Conservation (phyloP, 1,140 invertebrate species). For the Hesperophylax magnus region DNA sequence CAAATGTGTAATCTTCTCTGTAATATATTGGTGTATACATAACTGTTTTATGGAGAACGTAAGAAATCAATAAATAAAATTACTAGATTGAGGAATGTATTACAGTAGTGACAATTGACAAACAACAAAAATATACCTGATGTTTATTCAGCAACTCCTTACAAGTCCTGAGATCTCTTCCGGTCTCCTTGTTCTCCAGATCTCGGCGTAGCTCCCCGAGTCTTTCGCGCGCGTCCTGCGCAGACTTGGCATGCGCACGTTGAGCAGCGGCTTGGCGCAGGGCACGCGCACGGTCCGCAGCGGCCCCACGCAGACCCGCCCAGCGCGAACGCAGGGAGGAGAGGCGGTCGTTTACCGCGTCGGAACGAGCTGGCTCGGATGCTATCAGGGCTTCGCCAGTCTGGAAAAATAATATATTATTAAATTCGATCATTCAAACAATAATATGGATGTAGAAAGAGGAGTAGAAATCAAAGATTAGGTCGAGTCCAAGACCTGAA, state of each 20-base stretch:
- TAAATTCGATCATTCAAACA: neutral
- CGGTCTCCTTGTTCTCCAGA: conserved; percentile 86
- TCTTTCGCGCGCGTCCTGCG: conserved; percentile 80
- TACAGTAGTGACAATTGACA: no score
- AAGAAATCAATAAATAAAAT: no score
- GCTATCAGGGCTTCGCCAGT: conserved; percentile 66
- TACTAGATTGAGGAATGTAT: no score
- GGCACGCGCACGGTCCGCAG: conserved; percentile 42
- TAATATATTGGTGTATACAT: no score
- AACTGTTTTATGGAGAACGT: no score
- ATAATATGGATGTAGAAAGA: no score
- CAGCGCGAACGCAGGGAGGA: conserved; percentile 60
- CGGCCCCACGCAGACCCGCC: conserved; percentile 62
- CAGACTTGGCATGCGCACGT: conserved; percentile 65
- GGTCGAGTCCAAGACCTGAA: no score
- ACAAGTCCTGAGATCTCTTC: conserved; percentile 88
- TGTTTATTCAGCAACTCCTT: conserved; percentile 92
- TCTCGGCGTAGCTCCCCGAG: conserved; percentile 83
- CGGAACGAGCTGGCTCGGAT: conserved; percentile 62
- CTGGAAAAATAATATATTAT: conserved; percentile 54
- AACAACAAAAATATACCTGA: conserved; percentile 65
- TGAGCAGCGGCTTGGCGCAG: conserved; percentile 82
- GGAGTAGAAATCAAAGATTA: neutral
- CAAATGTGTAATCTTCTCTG: no score
- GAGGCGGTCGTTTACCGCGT: conserved; percentile 60